These are phyloP conservation scores for Tipula confusa DNA, from an alignment of 2,888 invertebrate genomes.

Conservation along the genomic window DNA sequence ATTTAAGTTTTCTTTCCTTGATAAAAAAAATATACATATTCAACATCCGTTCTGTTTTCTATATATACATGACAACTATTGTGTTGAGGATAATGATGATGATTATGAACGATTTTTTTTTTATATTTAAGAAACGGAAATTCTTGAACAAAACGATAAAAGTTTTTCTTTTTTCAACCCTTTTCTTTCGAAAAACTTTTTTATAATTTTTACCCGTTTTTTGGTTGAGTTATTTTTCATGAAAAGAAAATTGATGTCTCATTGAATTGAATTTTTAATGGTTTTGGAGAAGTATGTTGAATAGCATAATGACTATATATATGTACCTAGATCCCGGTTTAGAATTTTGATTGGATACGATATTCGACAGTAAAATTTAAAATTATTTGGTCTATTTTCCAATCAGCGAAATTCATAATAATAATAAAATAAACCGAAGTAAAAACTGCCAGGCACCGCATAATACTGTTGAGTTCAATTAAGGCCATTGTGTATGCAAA, in stretches of 20 bases:
- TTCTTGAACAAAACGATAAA: slow-evolving; percentile 25
- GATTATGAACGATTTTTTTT: slow-evolving; percentile 5
- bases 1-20: background rate
- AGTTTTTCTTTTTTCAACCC: background rate
- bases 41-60: background rate
- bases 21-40: background rate
- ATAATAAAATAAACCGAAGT: background rate
- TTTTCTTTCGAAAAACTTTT: slow-evolving; percentile 8
- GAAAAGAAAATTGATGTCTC: slow-evolving; percentile 25
- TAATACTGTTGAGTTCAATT: background rate
- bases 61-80: background rate
- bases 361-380: background rate
- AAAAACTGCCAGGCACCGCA: background rate
- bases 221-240: slow-evolving; percentile 12
- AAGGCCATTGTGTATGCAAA: background rate
- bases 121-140: background rate
- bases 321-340: background rate
- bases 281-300: background rate
- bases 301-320: background rate
- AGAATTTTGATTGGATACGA: background rate
- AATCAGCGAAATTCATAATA: background rate
- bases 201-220: background rate
- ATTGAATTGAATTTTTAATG: slow-evolving; percentile 25
- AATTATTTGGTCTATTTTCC: background rate
- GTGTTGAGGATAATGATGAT: slow-evolving; percentile 25